phyloP scores from a whole-genome alignment of 2,888 invertebrate species.

The Agonopterix arenella region DNA sequence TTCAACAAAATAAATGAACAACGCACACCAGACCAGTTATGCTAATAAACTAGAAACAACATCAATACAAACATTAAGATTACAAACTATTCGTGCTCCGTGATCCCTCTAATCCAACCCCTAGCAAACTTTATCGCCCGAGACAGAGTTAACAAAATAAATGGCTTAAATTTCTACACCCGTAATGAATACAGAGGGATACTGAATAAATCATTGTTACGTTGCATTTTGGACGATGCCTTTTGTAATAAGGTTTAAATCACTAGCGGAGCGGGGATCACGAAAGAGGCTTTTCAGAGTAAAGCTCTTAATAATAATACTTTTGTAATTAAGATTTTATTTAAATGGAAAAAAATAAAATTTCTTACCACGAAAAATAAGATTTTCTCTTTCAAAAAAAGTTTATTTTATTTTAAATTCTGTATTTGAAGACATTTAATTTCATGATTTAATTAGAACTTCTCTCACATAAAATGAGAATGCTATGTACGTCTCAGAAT shows the following conservation, averaged over 20 bases:
- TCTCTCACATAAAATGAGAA: background rate
- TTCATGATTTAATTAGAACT: no score
- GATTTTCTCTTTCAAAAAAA: background rate
- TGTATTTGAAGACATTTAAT: no score
- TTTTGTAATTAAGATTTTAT: no score
- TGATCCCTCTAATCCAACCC: constrained; percentile 50
- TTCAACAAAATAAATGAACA: no score
- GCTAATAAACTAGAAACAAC: constrained; percentile 22
- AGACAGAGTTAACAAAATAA: constrained; percentile 73
- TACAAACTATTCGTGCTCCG: constrained; percentile 44
- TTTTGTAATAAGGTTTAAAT: constrained; percentile 4
- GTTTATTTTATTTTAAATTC: background rate
- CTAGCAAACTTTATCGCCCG: constrained; percentile 61
- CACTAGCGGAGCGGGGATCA: no score
- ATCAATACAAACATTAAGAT: constrained; percentile 49
- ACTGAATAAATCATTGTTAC: constrained; percentile 69
- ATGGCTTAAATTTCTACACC: constrained; percentile 77
- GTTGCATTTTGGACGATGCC: constrained; percentile 61
- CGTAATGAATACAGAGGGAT: constrained; percentile 74
- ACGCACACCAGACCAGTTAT: constrained; percentile 4
- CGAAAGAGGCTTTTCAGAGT: no score
- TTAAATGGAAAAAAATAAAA: no score
- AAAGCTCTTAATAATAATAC: no score
- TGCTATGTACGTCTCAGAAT: background rate
- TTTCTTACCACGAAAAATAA: no score